Evolutionary conservation across 2,113 vertebrate species (phyloP), one percentile per base, ranked within the genome.

Genomic region (Syngnathus scovelli): DNA sequence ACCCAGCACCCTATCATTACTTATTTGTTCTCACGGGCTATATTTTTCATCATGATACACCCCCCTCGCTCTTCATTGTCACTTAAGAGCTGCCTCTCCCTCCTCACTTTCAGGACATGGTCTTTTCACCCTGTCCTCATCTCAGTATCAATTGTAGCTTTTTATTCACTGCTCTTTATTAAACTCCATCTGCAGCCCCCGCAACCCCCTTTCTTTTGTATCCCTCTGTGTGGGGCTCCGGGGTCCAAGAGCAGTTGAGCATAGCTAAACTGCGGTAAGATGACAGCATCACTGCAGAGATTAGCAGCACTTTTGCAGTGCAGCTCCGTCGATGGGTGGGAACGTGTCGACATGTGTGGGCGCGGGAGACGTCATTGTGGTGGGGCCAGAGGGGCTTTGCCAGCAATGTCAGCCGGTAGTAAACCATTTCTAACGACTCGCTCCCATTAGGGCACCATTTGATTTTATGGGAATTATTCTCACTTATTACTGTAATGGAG

Each of bases 251-350:
- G 85, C 85, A 87, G 74, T 69, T 83, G 78, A 88, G 88, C 85
- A 77, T 86, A 83, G 76, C 78, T 89, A 86, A 89, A 89, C 84
- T 89, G 87, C 86, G 88, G 89, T 78, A 78, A 78, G 80, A 88
- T 86, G 73, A 60, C 81, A 83, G 77, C 72, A 21, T 80, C 83
- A 86, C 84, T 89, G 85, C 87, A 54, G 82, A 86, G 84, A 90
- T 84, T 84, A 85, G 72, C 61, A 74, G 77, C 67, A 80, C 81
- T 83, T 67, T 75, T 79, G 74, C 67, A 63, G 69, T 39, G 73
- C 72, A 67, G 74, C 70, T 79, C 78, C 70, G 11, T 70, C 49
- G 72, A 69, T 81, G 77, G 77, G 78, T 76, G 67, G 59, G 56
- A 65, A 71, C 63, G 51, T 43, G 62, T 58, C 38, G 51, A 64